A percentile compares a stretch with the other conserved stretches of the same genome.
phyloP scores from a whole-genome alignment of 2,888 invertebrate species.

The Rhagonycha fulva region DNA sequence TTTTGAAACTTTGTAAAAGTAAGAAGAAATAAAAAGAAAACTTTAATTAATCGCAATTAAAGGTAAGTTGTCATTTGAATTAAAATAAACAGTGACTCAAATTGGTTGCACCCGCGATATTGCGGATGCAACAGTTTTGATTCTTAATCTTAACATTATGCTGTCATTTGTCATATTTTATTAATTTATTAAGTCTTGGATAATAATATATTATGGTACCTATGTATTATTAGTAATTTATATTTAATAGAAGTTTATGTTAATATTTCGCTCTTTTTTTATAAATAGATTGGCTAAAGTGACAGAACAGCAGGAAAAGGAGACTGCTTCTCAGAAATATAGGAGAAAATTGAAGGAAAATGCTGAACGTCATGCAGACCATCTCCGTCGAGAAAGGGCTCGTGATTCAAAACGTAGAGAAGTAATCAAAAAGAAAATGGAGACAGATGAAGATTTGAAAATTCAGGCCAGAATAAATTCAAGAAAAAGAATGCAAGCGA shows the following conservation, averaged over 20 bases:
- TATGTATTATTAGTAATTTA: conserved; percentile 10
- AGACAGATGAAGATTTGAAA: conserved; percentile 11
- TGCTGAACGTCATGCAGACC: neutral
- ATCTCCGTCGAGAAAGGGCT: no score
- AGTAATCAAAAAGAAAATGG: conserved; percentile 7
- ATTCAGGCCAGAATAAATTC: neutral
- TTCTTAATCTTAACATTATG: no score
- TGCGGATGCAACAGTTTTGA: neutral
- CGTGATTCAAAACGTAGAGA: conserved; percentile 10
- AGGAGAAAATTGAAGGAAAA: neutral
- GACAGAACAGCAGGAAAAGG: no score
- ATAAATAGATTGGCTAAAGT: no score
- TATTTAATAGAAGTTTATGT: no score
- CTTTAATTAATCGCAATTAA: neutral
- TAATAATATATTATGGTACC: conserved; percentile 17
- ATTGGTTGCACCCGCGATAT: conserved; percentile 23
- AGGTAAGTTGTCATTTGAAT: neutral
- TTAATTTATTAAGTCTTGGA: conserved; percentile 2
- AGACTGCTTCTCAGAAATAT: neutral
- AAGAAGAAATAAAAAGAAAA: conserved; percentile 4
- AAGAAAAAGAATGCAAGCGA: neutral
- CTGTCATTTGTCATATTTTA: conserved; percentile 7
- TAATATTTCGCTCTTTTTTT: no score
- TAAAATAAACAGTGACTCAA: conserved; percentile 1
- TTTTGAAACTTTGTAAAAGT: conserved; percentile 6